Base-by-base conservation (phyloP, 2,113 vertebrate genomes). In the Vimba vimba region DNA sequence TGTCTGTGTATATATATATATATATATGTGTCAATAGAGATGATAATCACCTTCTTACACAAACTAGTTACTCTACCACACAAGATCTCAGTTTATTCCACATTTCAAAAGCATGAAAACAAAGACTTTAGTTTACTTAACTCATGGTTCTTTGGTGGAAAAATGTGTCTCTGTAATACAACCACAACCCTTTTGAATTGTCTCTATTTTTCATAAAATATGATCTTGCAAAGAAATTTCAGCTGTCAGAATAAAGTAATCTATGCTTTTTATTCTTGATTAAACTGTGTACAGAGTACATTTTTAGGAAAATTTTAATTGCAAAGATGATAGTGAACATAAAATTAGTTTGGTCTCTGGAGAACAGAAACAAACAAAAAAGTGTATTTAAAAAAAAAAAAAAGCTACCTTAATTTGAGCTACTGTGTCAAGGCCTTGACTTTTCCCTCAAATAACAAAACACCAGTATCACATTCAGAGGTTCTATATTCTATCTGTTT, bases 401-500 rank as follows among this genome's bases (percentile, higher is more conserved):
- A 27, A 33, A 74, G 45, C 30, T 50, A 9, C 23, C 9, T 36
- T 39, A 60, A 50, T 84, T 52, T 45, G 15, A 84, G 9, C 47
- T n/a, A 15, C 6, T 71, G 5, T 30, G 66, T 27, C 33, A 59
- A 47, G 66, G 77, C 64, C 19, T 73, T 33, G 64, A 25, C 45
- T 73, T 45, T 43, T 69, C 50, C 4, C 13, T 69, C 25, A 69
- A 52, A 71, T 43, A 39, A 10, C 36, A 73, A 86, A 27, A 57
- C 13, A 43, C 30, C 43, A 85, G 39, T 74, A 83, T 79, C 45
- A 21, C 43, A 64, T 79, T 69, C 36, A 50, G 11, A 10, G 59
- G 52, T 86, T 76, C 55, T 50, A 13, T 78, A 55, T 84, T 87
- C 47, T 47, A 7, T 86, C 57, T 83, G 64, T 82, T 86, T 84